A percentile compares a stretch with the other conserved stretches of the same genome.
Conservation (phyloP, 2,888 invertebrate genomes). For the Ditula angustiorana region DNA sequence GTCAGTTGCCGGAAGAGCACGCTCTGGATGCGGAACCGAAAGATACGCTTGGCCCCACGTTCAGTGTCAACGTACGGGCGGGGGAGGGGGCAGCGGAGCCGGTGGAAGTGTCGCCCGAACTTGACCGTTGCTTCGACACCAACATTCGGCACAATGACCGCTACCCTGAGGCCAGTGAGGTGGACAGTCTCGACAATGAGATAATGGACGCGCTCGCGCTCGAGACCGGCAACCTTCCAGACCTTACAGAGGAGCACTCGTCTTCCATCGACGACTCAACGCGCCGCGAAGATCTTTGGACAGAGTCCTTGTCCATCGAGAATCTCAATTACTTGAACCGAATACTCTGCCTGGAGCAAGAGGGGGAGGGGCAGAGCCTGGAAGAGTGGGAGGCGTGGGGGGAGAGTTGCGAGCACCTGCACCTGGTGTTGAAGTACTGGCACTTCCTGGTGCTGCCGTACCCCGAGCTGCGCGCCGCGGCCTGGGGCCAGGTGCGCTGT, state of each 20-base stretch:
- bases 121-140: constrained; percentile 65
- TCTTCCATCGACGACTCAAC: constrained; percentile 74
- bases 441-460: constrained; percentile 66
- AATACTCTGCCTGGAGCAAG: constrained; percentile 63
- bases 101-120: constrained; percentile 30
- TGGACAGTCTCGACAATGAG: constrained; percentile 71
- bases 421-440: constrained; percentile 74
- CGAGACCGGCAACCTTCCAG: constrained; percentile 72
- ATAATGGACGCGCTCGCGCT: constrained; percentile 72
- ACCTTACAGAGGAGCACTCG: constrained; percentile 73
- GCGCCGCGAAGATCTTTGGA: constrained; percentile 67
- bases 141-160: constrained; percentile 78
- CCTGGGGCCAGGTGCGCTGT: constrained; percentile 73
- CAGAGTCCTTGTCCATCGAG: constrained; percentile 62
- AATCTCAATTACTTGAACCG: constrained; percentile 69
- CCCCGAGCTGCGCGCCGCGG: constrained; percentile 68
- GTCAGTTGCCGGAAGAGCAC: constrained; percentile 36
- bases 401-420: constrained; percentile 71
- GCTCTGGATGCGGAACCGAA: constrained; percentile 28
- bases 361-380: constrained; percentile 56
- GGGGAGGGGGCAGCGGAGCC: constrained; percentile 48
- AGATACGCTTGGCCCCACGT: constrained; percentile 51
- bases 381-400: constrained; percentile 70
- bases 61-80: constrained; percentile 54
- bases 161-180: constrained; percentile 74